These are phyloP conservation scores for Papilio helenus DNA, from an alignment of 1,140 invertebrate genomes.

Conservation along the genomic window DNA sequence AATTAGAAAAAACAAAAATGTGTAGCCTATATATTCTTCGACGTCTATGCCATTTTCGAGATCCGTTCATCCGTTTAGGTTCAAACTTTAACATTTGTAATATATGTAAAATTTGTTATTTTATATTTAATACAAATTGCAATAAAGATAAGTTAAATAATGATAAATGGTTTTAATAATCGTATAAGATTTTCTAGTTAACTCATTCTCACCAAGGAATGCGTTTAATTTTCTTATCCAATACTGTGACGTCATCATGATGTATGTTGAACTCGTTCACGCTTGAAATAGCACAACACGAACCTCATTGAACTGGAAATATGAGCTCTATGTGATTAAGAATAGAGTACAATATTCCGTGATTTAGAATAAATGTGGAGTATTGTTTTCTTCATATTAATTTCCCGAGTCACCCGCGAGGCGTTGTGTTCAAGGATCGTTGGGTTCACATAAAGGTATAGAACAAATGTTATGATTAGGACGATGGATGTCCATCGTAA, in stretches of 20 bases:
- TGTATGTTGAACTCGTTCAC: conserved; percentile 13
- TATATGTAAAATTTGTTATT: too few species aligned
- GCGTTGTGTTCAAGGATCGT: conserved; percentile 15
- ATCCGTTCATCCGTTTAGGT: too few species aligned
- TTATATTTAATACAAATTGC: too few species aligned
- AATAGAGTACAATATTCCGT: background rate
- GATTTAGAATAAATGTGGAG: background rate
- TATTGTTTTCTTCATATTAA: conserved; percentile 25
- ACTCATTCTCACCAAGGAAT: background rate
- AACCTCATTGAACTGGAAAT: background rate
- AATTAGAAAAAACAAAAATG: too few species aligned
- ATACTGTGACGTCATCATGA: conserved; percentile 22
- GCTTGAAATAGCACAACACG: background rate
- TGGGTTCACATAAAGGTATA: conserved; percentile 21
- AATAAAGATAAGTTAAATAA: background rate
- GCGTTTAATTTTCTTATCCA: background rate
- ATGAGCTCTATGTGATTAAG: background rate
- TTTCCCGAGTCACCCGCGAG: background rate
- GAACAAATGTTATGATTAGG: conserved; percentile 11
- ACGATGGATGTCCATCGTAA: background rate
- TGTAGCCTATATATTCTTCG: too few species aligned
- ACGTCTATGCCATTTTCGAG: too few species aligned
- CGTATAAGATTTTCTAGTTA: background rate
- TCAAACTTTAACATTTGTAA: too few species aligned
- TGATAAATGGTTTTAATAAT: background rate